Percentiles rank a stretch among this genome's conserved stretches.
Evolutionary conservation across 37 sponge, comb jelly and placozoan species (phyloP).

Genomic region (Geodia barretti): DNA sequence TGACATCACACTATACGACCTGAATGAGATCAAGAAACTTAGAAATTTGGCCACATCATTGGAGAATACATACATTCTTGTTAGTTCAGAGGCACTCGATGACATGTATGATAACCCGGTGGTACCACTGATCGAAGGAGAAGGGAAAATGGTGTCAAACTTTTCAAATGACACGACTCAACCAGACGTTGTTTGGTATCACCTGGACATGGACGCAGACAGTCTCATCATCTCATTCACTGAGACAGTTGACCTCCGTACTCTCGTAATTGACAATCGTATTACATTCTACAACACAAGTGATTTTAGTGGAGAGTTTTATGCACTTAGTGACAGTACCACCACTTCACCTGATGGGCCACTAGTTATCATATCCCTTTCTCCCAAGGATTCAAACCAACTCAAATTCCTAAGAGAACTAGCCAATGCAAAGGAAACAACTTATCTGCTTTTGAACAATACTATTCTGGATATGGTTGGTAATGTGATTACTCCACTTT

Average conservation of each 20-base stretch:
- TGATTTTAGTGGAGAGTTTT: conserved; percentile 41
- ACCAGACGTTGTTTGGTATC: conserved; percentile 67
- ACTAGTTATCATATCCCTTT: conserved; percentile 51
- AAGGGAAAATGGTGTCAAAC: conserved; percentile 19
- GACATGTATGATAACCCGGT: conserved; percentile 84
- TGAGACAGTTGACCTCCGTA: conserved; percentile 75
- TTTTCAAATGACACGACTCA: conserved; percentile 78
- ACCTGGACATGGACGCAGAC: conserved; percentile 68
- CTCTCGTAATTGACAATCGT: conserved; percentile 47
- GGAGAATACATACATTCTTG: conserved; percentile 61
- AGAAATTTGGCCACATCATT: conserved; percentile 62
- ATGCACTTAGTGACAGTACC: conserved; percentile 62
- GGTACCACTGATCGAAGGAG: conserved; percentile 44
- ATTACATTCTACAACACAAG: conserved; percentile 73
- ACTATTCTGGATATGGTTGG: conserved; percentile 83
- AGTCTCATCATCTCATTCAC: conserved; percentile 61
- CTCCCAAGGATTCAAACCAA: conserved; percentile 68
- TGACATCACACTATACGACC: conserved; percentile 72
- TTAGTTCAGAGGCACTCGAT: conserved; percentile 32
- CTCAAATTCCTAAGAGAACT: conserved; percentile 81
- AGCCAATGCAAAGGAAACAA: conserved; percentile 27
- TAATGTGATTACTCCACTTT: conserved; percentile 70
- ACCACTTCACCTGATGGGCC: conserved; percentile 65
- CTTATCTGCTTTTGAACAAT: conserved; percentile 73
- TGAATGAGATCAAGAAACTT: conserved; percentile 82